These are phyloP conservation scores for Galendromus occidentalis DNA, from an alignment of 1,140 invertebrate genomes.

Conservation along the genomic window DNA sequence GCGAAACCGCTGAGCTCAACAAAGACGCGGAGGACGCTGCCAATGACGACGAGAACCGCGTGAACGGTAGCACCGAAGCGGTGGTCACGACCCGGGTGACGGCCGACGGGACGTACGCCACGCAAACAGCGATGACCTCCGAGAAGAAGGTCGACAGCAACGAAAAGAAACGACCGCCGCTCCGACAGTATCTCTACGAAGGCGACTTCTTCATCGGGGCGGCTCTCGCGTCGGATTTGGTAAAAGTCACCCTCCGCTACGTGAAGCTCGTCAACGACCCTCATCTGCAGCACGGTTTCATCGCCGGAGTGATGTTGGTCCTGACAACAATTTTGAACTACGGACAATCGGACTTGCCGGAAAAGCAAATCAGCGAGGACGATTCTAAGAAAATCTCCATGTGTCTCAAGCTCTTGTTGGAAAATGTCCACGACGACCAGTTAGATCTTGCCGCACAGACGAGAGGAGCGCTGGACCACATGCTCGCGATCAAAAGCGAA, in stretches of 20 bases:
- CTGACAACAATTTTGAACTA: constrained; percentile 67
- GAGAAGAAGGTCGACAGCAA: constrained; percentile 26
- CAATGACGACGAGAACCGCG: constrained; percentile 27
- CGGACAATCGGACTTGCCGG: constrained; percentile 44
- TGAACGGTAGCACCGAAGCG: constrained; percentile 20
- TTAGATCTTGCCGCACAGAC: constrained; percentile 13
- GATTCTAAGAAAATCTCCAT: constrained; percentile 74
- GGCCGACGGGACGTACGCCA: constrained; percentile 94
- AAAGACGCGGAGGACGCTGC: constrained; percentile 28
- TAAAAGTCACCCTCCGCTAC: constrained; percentile 67
- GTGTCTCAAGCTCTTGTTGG: constrained; percentile 36
- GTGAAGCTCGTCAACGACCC: constrained; percentile 29
- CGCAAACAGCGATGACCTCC: constrained; percentile 85
- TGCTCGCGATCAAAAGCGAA: constrained; percentile 13
- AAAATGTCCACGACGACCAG: constrained; percentile 14
- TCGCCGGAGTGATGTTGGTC: constrained; percentile 65
- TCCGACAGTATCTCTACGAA: constrained; percentile 70
- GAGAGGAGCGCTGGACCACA: constrained; percentile 12
- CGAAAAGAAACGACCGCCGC: constrained; percentile 40
- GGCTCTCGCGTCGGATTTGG: constrained; percentile 65
- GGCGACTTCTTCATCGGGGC: constrained; percentile 93
- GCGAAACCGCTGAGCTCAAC: constrained; percentile 43
- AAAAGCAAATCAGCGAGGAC: constrained; percentile 69
- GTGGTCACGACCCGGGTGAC: constrained; percentile 47
- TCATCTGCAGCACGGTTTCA: constrained; percentile 31